Evolutionary conservation across 2,797 vertebrate genomes (phyloP), one percentile per base, ranked within the genome.

Genomic region (Dipus sagitta): DNA sequence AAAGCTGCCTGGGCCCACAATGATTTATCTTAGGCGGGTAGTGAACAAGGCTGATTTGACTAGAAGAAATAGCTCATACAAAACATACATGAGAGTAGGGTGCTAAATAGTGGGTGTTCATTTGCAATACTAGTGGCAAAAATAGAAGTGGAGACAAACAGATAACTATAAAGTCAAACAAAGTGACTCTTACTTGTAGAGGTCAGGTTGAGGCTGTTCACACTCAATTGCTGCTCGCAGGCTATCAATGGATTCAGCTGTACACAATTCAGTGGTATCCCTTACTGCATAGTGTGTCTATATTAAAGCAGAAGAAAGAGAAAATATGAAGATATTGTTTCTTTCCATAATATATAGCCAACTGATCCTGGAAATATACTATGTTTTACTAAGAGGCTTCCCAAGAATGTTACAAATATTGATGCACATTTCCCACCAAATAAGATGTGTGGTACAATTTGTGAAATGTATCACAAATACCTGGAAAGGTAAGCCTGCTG

Each of bases 161-260:
- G 20, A 42, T 0, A 64, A 81, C 24, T 78, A 13, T 24, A 67
- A 72, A 76, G 70, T 42, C 58, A 79, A 8, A 62, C 54, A 65
- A 72, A n/a, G 83, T 54, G 78, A 84, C 75, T 91, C 98, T 96
- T 99, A 99, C 99, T 99, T 99, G 98, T 99, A 99, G 97, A 99
- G 99, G 98, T 99, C 99, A 65, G 99, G 99, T 95, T 99, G 99
- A 0, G 99, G 99, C 97, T 99, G 99, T 94, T 99, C 99, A 91
- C 99, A 99, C 98, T 99, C 99, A 2, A 99, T 99, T 8, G 99
- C 98, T 98, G 99, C 99, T 0, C 82, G 98, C 97, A 99, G 99
- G 94, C 96, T 94, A 88, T 99, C 98, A 91, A 99, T 98, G 97
- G 99, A 98, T 93, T 98, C 98, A 0, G 98, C 98, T 0, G 98